Base-by-base conservation (phyloP, 1,140 invertebrate genomes). In the Pogonus chalceus region DNA sequence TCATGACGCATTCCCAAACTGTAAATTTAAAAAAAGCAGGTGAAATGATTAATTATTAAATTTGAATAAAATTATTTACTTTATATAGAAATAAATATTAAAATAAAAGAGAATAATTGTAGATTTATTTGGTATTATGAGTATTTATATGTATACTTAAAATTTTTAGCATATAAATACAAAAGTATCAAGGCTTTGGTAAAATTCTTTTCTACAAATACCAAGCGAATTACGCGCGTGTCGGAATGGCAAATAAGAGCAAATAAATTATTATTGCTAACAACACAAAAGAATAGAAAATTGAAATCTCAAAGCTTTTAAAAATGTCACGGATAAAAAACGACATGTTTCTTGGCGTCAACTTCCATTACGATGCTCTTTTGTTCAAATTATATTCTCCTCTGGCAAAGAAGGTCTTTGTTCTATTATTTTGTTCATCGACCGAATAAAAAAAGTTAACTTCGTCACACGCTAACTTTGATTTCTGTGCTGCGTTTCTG, bases 1-100 rank as follows among this genome's bases (percentile, higher is more conserved):
- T 83, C 81, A 58, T 83, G 81, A 43, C 80, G 68, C 81, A 83
- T 83, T 22, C 81, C 81, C 49, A 83, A 65, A 66, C 80, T 80
- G 57, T 52, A 68, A n/a, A n/a, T n/a, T n/a, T n/a, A n/a, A n/a
- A n/a, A n/a, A n/a, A n/a, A n/a, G n/a, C n/a, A n/a, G n/a, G n/a
- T n/a, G n/a, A n/a, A n/a, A n/a, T n/a, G n/a, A n/a, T n/a, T n/a
- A n/a, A n/a, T n/a, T n/a, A n/a, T n/a, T n/a, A n/a, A n/a, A n/a
- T n/a, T n/a, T n/a, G n/a, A n/a, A n/a, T n/a, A n/a, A n/a, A n/a
- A n/a, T n/a, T n/a, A n/a, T n/a, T n/a, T n/a, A n/a, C n/a, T n/a
- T n/a, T n/a, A n/a, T n/a, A n/a, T n/a, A n/a, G n/a, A n/a, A n/a
- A n/a, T n/a, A n/a, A n/a, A n/a, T n/a, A n/a, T n/a, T n/a, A n/a